Evolutionary conservation across 2,113 vertebrate species (phyloP).

Genomic region (Sinosuthora webbiana): DNA sequence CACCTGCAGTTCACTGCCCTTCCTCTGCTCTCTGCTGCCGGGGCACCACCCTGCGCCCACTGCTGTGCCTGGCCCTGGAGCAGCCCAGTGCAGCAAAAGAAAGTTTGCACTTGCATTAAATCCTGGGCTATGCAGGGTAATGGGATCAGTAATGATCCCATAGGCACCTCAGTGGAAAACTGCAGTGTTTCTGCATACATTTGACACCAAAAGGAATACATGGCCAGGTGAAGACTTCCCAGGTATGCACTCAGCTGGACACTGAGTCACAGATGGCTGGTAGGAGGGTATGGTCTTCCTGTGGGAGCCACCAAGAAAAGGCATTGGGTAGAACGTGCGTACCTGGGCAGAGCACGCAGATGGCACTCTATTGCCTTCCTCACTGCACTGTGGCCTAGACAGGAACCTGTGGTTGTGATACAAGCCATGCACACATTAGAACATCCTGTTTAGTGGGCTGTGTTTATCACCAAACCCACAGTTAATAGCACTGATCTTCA

Average conservation of each 20-base stretch:
- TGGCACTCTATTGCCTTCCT: rapidly evolving
- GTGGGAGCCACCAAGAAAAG: background rate
- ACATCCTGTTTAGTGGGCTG: background rate
- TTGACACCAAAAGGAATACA: background rate
- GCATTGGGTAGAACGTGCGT: too few species aligned
- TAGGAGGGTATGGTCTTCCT: background rate
- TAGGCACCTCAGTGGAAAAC: background rate
- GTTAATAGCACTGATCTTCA: background rate
- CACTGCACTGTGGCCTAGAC: rapidly evolving
- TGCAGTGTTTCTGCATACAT: background rate
- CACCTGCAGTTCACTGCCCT: background rate
- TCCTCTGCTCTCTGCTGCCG: background rate
- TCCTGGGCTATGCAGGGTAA: background rate
- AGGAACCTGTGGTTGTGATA: too few species aligned
- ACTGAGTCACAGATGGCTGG: background rate
- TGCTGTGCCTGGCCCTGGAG: background rate
- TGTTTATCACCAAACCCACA: background rate
- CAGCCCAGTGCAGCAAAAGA: background rate
- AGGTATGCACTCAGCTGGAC: background rate
- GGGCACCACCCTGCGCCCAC: rapidly evolving
- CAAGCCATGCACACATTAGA: background rate
- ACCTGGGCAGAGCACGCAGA: background rate
- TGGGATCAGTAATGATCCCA: background rate
- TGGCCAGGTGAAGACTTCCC: background rate
- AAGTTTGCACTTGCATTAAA: background rate